Percentiles rank a stretch among this genome's conserved stretches.
phyloP scores from a whole-genome alignment of 2,113 vertebrate genomes.

The Barbus barbus region DNA sequence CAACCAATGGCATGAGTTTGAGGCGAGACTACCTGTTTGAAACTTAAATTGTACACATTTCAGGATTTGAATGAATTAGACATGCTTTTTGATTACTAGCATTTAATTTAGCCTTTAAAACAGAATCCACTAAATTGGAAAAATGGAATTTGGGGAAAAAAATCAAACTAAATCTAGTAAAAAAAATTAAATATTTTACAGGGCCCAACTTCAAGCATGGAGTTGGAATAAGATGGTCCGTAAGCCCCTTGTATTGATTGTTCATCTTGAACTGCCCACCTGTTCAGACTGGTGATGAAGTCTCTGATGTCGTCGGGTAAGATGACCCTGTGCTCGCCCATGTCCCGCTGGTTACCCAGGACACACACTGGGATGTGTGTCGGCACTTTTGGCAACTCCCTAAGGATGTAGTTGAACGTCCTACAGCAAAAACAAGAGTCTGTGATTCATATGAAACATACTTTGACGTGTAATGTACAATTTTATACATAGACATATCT shows the following conservation, averaged over 20 bases:
- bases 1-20: too few relatives aligned
- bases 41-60: not conserved
- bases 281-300: constrained; percentile 79
- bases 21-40: too few relatives aligned
- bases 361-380: constrained; percentile 85
- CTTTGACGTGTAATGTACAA: not conserved
- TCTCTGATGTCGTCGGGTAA: constrained; percentile 80
- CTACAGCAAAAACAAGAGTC: constrained; percentile 59
- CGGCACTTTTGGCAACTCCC: constrained; percentile 86
- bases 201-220: too few relatives aligned
- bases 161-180: not conserved
- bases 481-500: not conserved
- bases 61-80: not conserved
- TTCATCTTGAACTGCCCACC: constrained; percentile 63
- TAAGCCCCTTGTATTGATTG: not conserved
- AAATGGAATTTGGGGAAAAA: not conserved
- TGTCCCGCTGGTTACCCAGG: constrained; percentile 86
- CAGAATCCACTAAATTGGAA: not conserved
- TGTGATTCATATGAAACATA: constrained; percentile 1
- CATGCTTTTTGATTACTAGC: not conserved
- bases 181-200: not conserved
- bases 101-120: not conserved
- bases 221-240: not conserved
- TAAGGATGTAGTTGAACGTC: constrained; percentile 86
- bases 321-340: constrained; percentile 87